phyloP scores from a whole-genome alignment of 1,140 invertebrate genomes.

The Hesperophylax magnus region DNA sequence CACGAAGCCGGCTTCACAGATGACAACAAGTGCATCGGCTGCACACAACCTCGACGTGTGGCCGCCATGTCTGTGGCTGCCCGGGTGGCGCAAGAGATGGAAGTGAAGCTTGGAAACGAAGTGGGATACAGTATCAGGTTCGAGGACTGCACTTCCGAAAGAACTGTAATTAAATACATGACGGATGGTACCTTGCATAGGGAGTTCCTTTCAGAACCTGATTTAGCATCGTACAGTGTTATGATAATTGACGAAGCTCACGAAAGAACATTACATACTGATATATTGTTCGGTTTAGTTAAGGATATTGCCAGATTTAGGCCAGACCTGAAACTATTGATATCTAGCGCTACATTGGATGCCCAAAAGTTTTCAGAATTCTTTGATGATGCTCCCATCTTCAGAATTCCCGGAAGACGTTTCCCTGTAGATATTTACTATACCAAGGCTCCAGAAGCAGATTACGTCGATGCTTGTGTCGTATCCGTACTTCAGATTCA shows the following conservation, averaged over 20 bases:
- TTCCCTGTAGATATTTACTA: constrained; percentile 98
- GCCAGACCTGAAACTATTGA: constrained; percentile 94
- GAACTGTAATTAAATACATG: constrained; percentile 99
- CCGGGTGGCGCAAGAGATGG: constrained; percentile 99
- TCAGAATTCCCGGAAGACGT: constrained; percentile 92
- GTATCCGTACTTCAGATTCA: constrained; percentile 98
- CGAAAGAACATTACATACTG: constrained; percentile 97
- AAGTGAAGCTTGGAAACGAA: constrained; percentile 97
- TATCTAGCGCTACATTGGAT: constrained; percentile 98
- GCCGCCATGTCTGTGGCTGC: constrained; percentile 99
- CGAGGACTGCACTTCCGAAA: constrained; percentile 98
- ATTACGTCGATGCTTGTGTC: constrained; percentile 98
- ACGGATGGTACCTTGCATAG: constrained; percentile 98
- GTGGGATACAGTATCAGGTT: constrained; percentile 99
- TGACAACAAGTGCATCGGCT: constrained; percentile 90
- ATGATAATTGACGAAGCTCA: constrained; percentile 99
- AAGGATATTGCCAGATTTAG: constrained; percentile 98
- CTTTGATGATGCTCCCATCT: constrained; percentile 99
- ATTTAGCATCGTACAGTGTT: constrained; percentile 94
- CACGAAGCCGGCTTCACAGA: constrained; percentile 91
- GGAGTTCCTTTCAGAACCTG: constrained; percentile 98
- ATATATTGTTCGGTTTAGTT: constrained; percentile 97
- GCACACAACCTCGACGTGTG: constrained; percentile 96
- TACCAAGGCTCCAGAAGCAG: constrained; percentile 98
- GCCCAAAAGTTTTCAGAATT: constrained; percentile 98